These are phyloP conservation scores for Eptesicus fuscus DNA, from an alignment of 2,113 vertebrate species.

Conservation along the genomic window DNA sequence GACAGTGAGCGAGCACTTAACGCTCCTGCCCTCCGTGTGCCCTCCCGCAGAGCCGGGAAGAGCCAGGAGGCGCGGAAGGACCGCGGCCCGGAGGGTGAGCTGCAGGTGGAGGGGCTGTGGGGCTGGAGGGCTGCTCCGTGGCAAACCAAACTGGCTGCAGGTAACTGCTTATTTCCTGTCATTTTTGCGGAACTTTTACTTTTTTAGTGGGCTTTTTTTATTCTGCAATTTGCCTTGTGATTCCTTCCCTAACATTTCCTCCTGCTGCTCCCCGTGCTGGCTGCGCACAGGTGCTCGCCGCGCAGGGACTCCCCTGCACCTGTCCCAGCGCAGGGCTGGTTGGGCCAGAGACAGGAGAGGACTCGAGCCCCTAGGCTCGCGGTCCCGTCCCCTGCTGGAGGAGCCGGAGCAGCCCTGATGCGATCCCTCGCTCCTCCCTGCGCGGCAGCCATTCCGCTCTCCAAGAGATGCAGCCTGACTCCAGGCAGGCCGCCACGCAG, in stretches of 20 bases:
- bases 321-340: too few relatives aligned
- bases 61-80: too few relatives aligned
- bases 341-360: background rate
- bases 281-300: background rate
- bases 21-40: too few relatives aligned
- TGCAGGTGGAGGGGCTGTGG: background rate
- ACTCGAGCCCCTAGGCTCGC: conserved; percentile 14
- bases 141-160: background rate
- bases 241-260: background rate
- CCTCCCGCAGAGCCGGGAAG: too few relatives aligned
- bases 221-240: background rate
- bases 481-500: fast-evolving
- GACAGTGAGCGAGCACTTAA: too few relatives aligned
- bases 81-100: background rate
- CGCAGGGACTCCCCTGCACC: background rate
- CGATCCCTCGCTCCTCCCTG: too few relatives aligned
- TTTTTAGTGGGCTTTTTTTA: background rate
- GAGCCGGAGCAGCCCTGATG: too few relatives aligned
- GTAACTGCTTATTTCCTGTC: conserved; percentile 17
- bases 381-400: too few relatives aligned
- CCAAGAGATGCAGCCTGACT: background rate
- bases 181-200: background rate
- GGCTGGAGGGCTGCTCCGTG: background rate
- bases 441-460: background rate
- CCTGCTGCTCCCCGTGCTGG: background rate